These are phyloP conservation scores for Leptopilina drosophilae DNA, from an alignment of 2,888 invertebrate genomes.

Conservation along the genomic window DNA sequence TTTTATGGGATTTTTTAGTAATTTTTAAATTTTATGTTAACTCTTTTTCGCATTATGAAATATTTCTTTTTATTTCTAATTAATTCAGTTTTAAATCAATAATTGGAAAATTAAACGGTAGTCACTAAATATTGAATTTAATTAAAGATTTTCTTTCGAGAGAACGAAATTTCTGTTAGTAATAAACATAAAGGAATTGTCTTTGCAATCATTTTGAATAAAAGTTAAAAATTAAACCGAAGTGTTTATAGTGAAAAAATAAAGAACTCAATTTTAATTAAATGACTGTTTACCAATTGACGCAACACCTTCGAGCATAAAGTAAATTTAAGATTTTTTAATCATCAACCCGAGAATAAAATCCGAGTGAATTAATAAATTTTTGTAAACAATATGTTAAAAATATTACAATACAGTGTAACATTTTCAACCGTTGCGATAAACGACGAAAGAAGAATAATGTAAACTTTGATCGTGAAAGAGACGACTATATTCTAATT, in stretches of 20 bases:
- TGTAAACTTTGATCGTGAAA: conserved; percentile 21
- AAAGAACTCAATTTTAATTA: conserved; percentile 14
- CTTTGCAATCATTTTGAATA: no score
- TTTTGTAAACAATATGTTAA: conserved; percentile 54
- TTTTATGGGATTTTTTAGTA: no score
- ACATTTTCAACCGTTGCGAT: conserved; percentile 57
- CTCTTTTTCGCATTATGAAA: no score
- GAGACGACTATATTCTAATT: conserved; percentile 45
- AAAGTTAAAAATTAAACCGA: no score
- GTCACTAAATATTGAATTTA: no score
- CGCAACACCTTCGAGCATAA: conserved; percentile 48
- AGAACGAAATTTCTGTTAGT: not conserved
- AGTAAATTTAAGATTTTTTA: conserved; percentile 50
- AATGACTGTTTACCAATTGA: conserved; percentile 45
- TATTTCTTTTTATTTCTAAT: no score
- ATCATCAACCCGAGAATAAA: conserved; percentile 44
- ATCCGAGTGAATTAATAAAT: conserved; percentile 50
- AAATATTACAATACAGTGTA: conserved; percentile 53
- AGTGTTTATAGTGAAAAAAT: no score
- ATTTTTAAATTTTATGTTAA: no score
- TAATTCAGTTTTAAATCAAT: no score
- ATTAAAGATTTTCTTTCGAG: no score
- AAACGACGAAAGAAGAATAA: conserved; percentile 44
- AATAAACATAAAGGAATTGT: conserved; percentile 36
- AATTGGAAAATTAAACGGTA: no score